Conservation (phyloP, 2,888 invertebrate species). For the Ophioninae sp. region DNA sequence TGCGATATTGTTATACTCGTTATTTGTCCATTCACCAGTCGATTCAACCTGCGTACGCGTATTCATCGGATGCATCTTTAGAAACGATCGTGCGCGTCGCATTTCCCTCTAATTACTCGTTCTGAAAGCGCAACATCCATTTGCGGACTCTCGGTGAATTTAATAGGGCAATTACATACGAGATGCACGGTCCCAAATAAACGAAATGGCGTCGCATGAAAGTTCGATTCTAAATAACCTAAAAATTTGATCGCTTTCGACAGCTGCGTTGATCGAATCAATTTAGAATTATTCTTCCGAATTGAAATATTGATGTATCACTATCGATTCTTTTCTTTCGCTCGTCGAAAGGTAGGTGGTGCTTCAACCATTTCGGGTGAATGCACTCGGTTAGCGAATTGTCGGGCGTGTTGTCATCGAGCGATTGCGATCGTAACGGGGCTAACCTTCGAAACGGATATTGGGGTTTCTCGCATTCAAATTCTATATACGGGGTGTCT, state of each 20-base stretch:
- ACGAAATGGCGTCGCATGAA: neutral
- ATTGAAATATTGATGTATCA: neutral
- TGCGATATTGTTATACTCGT: too few species aligned
- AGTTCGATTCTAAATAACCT: neutral
- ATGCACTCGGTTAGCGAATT: constrained; percentile 31
- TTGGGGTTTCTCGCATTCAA: neutral
- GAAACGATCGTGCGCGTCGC: neutral
- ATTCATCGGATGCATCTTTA: neutral
- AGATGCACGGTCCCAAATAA: neutral
- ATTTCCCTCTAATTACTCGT: neutral
- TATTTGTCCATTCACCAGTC: too few species aligned
- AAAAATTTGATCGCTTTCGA: neutral
- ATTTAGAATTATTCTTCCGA: neutral
- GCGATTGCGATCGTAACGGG: constrained; percentile 1
- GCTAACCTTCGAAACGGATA: constrained; percentile 27
- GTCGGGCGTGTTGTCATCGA: constrained; percentile 3
- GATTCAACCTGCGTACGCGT: neutral
- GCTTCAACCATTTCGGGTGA: constrained; percentile 6
- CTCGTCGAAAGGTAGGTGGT: neutral
- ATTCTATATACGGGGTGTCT: neutral
- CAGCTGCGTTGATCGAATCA: neutral
- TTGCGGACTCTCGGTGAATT: neutral
- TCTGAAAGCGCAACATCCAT: neutral
- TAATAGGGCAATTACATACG: neutral
- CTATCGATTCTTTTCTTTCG: neutral